Base-by-base conservation (phyloP, 1,140 invertebrate genomes). In the Halesus radiatus region DNA sequence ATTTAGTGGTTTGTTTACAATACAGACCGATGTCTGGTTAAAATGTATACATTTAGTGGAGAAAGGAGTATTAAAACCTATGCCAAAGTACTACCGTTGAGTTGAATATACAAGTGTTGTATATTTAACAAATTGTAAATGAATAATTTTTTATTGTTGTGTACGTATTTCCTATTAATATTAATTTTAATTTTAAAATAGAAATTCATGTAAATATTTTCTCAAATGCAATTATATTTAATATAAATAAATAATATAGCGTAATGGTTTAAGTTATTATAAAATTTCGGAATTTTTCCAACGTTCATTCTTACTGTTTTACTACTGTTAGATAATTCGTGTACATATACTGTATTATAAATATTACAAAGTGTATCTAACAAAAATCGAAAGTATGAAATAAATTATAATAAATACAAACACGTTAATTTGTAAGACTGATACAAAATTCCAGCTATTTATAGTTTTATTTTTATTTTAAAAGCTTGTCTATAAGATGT, bases 71-170 rank as follows among this genome's bases (percentile, higher is more conserved):
- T 62, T 79, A 75, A 80, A 83, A 83, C 81, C 78, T 70, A 83
- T 83, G 81, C 81, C 81, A 83, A 83, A 83, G 81, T 83, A 80
- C 53, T 80, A 80, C 73, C 70, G 78, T 80, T 83, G 78, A 79
- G 50, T 80, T 79, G 3, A 72, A 78, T 72, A 53, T 78, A 72
- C 76, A 26, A 78, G 10, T 18, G 26, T 78, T 32, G 23, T 66
- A 60, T 58, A 22, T 78, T 53, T 78, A 32, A 32, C 62, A 29
- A 29, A 66, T 66, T 66, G 62, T 66, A 66, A 66, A 66, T 78
- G 45, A 74, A 58, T 45, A 45, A 45, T 45, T 74, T 53, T 73
- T 74, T 60, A 83, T 80, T 83, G 81, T 83, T 83, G 79, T 83
- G 81, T 80, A 83, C 75, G 81, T 80, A 53, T 78, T 72, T 83